Conservation (phyloP, 1,140 invertebrate genomes). For the Drosophila lini region DNA sequence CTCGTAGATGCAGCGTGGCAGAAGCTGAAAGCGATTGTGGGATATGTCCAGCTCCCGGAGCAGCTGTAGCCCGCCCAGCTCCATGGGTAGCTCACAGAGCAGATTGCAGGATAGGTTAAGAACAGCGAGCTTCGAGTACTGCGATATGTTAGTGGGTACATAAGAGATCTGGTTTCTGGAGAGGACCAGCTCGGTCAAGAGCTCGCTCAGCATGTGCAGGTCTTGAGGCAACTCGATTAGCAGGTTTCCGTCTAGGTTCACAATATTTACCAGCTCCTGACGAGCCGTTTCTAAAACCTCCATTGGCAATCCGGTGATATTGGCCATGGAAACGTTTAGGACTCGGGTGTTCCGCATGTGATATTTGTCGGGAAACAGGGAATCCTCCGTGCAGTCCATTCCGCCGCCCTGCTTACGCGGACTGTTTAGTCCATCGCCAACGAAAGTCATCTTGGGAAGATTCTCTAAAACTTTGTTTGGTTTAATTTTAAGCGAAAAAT, state of each 20-base stretch:
- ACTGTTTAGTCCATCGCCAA: slow-evolving; percentile 65
- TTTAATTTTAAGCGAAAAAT: too few relatives aligned
- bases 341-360: slow-evolving; percentile 53
- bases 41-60: slow-evolving; percentile 53
- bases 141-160: slow-evolving; percentile 55
- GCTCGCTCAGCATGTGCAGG: slow-evolving; percentile 34
- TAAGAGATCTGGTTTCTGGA: slow-evolving; percentile 44
- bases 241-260: slow-evolving; percentile 39
- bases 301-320: slow-evolving; percentile 33
- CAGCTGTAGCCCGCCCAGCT: slow-evolving; percentile 37
- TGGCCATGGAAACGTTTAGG: not conserved
- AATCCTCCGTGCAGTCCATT: not conserved
- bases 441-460: slow-evolving; percentile 12
- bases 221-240: slow-evolving; percentile 38
- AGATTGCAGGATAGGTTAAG: slow-evolving; percentile 55
- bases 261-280: slow-evolving; percentile 50
- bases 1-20: slow-evolving; percentile 55
- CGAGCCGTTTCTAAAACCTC: slow-evolving; percentile 44
- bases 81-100: slow-evolving; percentile 50
- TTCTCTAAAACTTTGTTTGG: not conserved
- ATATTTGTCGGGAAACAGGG: slow-evolving; percentile 57
- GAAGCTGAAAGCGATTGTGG: slow-evolving; percentile 46
- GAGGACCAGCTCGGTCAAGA: slow-evolving; percentile 40
- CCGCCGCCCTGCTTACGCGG: slow-evolving; percentile 55
- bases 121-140: slow-evolving; percentile 32